Conservation (phyloP, 2,888 invertebrate species). For the Hypolimnas misippus region DNA sequence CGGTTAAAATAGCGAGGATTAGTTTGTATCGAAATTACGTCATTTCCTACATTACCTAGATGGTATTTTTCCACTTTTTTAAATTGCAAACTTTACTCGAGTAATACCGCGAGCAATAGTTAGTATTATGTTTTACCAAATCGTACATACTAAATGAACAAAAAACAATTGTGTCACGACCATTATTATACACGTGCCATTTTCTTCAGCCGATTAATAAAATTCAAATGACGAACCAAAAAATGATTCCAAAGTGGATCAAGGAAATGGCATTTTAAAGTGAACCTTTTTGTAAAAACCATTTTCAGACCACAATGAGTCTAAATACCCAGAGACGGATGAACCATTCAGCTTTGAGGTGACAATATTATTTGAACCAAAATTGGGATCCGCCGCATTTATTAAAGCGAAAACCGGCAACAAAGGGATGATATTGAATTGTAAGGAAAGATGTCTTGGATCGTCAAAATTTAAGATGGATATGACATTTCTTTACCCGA, state of each 20-base stretch:
- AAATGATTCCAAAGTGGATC: not conserved
- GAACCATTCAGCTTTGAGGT: conserved; percentile 54
- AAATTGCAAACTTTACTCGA: too few relatives aligned
- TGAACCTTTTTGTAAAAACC: conserved; percentile 24
- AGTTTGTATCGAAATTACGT: too few relatives aligned
- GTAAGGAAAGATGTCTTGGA: conserved; percentile 64
- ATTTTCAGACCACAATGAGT: conserved; percentile 42
- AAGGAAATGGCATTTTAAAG: conserved; percentile 36
- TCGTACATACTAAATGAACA: too few relatives aligned
- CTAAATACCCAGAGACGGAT: conserved; percentile 47
- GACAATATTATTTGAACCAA: conserved; percentile 80
- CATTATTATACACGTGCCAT: not conserved
- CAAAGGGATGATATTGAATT: conserved; percentile 83
- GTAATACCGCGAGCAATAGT: too few relatives aligned
- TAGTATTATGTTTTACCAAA: too few relatives aligned
- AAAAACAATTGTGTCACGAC: not conserved
- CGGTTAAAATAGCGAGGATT: too few relatives aligned
- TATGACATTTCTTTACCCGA: conserved; percentile 43
- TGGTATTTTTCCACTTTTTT: too few relatives aligned
- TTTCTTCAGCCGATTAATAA: not conserved
- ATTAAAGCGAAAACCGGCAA: conserved; percentile 82
- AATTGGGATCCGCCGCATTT: conserved; percentile 78
- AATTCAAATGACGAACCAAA: not conserved
- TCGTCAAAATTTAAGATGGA: conserved; percentile 47
- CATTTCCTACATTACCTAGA: too few relatives aligned